Evolutionary conservation across 2,797 vertebrate genomes (phyloP).

Genomic region (Neopelma chrysocephalum): DNA sequence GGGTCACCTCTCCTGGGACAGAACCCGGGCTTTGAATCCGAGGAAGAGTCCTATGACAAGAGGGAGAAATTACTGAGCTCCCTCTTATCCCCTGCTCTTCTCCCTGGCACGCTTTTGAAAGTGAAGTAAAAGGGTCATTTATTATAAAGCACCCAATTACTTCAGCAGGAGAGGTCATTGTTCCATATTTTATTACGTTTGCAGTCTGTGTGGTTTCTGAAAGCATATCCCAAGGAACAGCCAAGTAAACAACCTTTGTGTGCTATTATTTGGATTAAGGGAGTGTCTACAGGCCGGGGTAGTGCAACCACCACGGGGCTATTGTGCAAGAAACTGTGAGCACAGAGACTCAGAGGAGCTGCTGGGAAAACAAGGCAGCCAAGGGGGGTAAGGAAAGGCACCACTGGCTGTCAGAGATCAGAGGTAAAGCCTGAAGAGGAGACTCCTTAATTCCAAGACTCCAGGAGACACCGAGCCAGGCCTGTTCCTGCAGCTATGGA

Average conservation of each 20-base stretch:
- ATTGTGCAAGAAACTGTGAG: not conserved
- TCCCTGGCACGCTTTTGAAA: not conserved
- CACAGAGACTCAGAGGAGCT: not conserved
- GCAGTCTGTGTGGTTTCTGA: not conserved
- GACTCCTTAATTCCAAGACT: not conserved
- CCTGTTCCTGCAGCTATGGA: not conserved
- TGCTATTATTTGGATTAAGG: not conserved
- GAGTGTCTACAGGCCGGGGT: not conserved
- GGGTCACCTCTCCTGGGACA: not conserved
- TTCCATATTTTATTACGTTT: accelerated
- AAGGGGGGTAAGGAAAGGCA: not conserved
- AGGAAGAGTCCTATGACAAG: accelerated
- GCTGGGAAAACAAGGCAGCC: not conserved
- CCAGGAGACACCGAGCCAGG: accelerated
- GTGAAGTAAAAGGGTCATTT: not conserved
- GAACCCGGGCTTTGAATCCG: not conserved
- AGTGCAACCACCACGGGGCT: not conserved
- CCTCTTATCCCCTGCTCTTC: not conserved
- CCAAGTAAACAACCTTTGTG: not conserved
- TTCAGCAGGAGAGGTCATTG: not conserved
- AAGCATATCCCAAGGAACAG: not conserved
- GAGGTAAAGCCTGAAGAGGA: not conserved
- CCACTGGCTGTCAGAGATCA: accelerated
- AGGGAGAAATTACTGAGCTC: not conserved
- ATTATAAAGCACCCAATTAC: not conserved